phyloP scores from a whole-genome alignment of 2,797 vertebrate genomes.

The Microctenopoma lineatum region DNA sequence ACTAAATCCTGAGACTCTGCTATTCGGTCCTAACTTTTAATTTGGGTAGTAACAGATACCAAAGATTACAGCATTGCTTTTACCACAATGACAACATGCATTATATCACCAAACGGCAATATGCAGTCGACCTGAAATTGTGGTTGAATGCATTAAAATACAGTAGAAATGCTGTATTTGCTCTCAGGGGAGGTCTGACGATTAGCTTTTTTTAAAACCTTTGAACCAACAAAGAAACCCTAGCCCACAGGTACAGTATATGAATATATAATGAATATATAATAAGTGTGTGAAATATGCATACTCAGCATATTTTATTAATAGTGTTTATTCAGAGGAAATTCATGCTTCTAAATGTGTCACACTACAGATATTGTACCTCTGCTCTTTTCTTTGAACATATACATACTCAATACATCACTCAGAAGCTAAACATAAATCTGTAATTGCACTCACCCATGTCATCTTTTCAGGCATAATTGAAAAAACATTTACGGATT shows the following conservation, averaged over 20 bases:
- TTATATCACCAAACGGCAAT: slow-evolving; percentile 5
- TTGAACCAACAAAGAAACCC: slow-evolving; percentile 26
- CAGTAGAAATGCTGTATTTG: slow-evolving; percentile 10
- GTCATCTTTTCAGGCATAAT: slow-evolving; percentile 16
- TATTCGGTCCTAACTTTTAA: slow-evolving; percentile 19
- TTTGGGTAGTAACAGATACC: slow-evolving; percentile 14
- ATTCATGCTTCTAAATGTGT: background rate
- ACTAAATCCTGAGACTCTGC: slow-evolving; percentile 36
- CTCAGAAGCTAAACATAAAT: background rate
- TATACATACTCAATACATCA: background rate
- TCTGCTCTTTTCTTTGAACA: background rate
- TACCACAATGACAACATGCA: slow-evolving; percentile 24
- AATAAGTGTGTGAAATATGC: too few species aligned
- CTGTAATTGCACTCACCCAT: background rate
- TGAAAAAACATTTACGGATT: slow-evolving; percentile 10
- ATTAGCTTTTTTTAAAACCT: slow-evolving; percentile 25
- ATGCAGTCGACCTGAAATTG: background rate
- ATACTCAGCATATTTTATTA: slow-evolving; percentile 5
- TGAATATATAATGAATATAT: too few species aligned
- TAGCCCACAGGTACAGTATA: too few species aligned
- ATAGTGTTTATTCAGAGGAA: background rate
- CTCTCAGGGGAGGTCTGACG: slow-evolving; percentile 28
- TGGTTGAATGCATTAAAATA: slow-evolving; percentile 15
- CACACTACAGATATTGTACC: background rate
- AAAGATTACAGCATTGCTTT: slow-evolving; percentile 31